phyloP scores from a whole-genome alignment of 2,113 vertebrate species.

The Copsychus sechellarum region DNA sequence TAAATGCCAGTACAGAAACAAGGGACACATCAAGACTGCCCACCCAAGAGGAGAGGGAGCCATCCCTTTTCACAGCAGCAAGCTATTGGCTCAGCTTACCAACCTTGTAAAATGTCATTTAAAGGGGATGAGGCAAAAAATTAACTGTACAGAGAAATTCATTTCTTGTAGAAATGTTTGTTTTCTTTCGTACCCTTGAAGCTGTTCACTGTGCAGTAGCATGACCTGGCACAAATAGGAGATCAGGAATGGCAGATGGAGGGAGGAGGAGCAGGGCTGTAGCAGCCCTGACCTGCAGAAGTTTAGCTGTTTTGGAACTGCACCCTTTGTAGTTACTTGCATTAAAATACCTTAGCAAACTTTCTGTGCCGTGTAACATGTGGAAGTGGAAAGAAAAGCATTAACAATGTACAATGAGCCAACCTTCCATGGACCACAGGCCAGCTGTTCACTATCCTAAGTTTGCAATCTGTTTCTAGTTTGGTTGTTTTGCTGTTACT shows the following conservation, averaged over 20 bases:
- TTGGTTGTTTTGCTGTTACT: conserved; percentile 38
- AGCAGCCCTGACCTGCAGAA: background rate
- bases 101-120: background rate
- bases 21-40: background rate
- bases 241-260: background rate
- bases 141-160: background rate
- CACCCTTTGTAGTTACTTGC: background rate
- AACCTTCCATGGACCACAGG: background rate
- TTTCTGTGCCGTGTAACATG: background rate
- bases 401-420: background rate
- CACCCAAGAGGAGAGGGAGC: background rate
- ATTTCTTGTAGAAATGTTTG: background rate
- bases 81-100: background rate
- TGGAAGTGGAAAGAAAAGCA: conserved; percentile 13
- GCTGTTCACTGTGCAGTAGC: background rate
- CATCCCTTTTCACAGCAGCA: background rate
- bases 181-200: background rate
- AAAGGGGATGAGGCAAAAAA: background rate
- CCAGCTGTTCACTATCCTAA: background rate
- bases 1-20: background rate
- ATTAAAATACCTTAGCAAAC: background rate
- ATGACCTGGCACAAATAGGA: background rate
- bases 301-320: background rate
- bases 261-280: background rate
- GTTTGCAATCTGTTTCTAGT: conserved; percentile 28